Evolutionary conservation across 2,797 vertebrate genomes (phyloP).

Genomic region (Rachycentron canadum): DNA sequence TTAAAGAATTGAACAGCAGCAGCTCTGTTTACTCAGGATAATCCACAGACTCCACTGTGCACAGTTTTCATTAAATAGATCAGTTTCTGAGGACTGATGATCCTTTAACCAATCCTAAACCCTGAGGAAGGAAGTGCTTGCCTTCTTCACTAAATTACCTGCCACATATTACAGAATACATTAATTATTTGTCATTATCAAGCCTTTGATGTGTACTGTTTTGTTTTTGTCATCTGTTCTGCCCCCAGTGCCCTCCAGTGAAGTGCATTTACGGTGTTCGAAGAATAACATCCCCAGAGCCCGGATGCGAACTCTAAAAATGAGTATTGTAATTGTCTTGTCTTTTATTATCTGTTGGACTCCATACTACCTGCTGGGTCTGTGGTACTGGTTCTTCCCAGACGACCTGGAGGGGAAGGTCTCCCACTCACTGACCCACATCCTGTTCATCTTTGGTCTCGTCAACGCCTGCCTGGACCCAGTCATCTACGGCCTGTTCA

Average conservation of each 20-base stretch:
- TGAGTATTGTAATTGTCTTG: slow-evolving; percentile 94
- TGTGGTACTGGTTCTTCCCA: slow-evolving; percentile 98
- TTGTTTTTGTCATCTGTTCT: slow-evolving; percentile 28
- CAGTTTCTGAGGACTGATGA: not conserved
- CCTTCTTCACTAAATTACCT: too few relatives aligned
- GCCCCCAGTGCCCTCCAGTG: slow-evolving; percentile 77
- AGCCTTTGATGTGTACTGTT: not conserved
- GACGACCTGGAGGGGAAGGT: slow-evolving; percentile 87
- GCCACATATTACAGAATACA: not conserved
- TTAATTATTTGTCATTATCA: not conserved
- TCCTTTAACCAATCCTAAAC: too few relatives aligned
- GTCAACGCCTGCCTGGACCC: slow-evolving; percentile 95
- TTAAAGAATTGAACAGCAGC: not conserved
- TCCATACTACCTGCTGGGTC: slow-evolving; percentile 94
- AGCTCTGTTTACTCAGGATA: not conserved
- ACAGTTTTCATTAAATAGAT: not conserved
- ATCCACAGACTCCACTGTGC: not conserved
- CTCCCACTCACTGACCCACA: slow-evolving; percentile 89
- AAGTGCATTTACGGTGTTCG: slow-evolving; percentile 88
- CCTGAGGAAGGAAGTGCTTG: too few relatives aligned
- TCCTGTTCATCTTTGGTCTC: slow-evolving; percentile 95
- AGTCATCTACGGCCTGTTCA: slow-evolving; percentile 92
- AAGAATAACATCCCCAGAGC: slow-evolving; percentile 94
- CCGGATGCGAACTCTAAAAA: slow-evolving; percentile 92
- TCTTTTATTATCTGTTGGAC: slow-evolving; percentile 97